Evolutionary conservation across 2,797 vertebrate species (phyloP).

Genomic region (Rhodeus uyekii): DNA sequence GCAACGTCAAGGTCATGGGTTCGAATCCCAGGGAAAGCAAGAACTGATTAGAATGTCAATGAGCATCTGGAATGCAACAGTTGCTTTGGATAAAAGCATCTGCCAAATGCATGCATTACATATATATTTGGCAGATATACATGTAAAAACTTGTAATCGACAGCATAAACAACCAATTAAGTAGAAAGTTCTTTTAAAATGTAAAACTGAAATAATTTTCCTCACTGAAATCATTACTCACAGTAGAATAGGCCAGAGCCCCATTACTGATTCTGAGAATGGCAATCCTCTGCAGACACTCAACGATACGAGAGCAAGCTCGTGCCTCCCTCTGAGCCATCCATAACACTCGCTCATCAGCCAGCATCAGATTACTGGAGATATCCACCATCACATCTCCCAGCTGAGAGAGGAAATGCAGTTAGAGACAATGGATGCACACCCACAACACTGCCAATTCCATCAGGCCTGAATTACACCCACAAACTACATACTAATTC

Average conservation of each 20-base stretch:
- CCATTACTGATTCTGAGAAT: constrained; percentile 83
- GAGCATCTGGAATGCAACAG: too few relatives aligned
- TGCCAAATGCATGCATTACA: too few relatives aligned
- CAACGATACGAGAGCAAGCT: constrained; percentile 91
- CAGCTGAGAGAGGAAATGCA: constrained; percentile 63
- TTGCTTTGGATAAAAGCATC: too few relatives aligned
- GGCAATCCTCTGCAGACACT: constrained; percentile 89
- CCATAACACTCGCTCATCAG: constrained; percentile 92
- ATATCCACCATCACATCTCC: constrained; percentile 97
- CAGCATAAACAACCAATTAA: too few relatives aligned
- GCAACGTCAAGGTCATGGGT: too few relatives aligned
- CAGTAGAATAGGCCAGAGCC: constrained; percentile 90
- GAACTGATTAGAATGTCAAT: too few relatives aligned
- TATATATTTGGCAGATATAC: too few relatives aligned
- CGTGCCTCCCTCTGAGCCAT: constrained; percentile 91
- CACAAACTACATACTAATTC: constrained; percentile 10
- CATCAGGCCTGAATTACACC: background rate
- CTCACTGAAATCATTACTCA: constrained; percentile 74
- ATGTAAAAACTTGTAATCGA: too few relatives aligned
- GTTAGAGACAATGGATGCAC: constrained; percentile 12
- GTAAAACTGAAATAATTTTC: background rate
- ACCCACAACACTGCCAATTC: background rate
- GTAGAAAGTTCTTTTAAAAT: background rate
- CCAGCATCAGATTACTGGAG: constrained; percentile 95
- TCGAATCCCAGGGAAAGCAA: too few relatives aligned